These are phyloP conservation scores for Melanostoma scalare DNA, from an alignment of 2,888 invertebrate species.

Conservation along the genomic window DNA sequence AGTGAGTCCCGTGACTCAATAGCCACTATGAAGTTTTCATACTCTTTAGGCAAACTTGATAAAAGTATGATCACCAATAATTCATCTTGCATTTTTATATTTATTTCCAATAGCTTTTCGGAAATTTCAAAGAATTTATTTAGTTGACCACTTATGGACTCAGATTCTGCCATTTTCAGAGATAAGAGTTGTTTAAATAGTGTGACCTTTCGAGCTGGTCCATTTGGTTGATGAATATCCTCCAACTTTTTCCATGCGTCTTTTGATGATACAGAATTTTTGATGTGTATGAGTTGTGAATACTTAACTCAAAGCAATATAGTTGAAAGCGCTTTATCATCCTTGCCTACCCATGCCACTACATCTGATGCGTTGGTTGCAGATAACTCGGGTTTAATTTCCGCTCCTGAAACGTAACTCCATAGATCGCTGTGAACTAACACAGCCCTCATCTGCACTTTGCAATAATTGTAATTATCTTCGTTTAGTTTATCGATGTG, in stretches of 20 bases:
- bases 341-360: slow-evolving; percentile 11
- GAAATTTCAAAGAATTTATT: neutral
- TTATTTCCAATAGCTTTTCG: neutral
- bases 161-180: too few relatives aligned
- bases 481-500: slow-evolving; percentile 5
- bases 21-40: neutral
- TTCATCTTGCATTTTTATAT: neutral
- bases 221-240: too few relatives aligned
- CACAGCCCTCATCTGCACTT: slow-evolving; percentile 10
- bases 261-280: neutral
- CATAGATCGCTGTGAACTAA: slow-evolving; percentile 11
- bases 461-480: slow-evolving; percentile 11
- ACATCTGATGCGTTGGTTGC: neutral
- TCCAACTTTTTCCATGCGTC: too few relatives aligned
- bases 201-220: too few relatives aligned
- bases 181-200: too few relatives aligned
- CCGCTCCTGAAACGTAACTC: neutral
- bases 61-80: neutral
- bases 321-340: slow-evolving; percentile 39
- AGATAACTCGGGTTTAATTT: neutral
- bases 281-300: slow-evolving; percentile 45
- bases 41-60: neutral
- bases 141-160: too few relatives aligned
- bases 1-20: neutral
- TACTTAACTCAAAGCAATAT: slow-evolving; percentile 46